phyloP scores from a whole-genome alignment of 2,888 invertebrate genomes.

The Perizoma affinitatum region DNA sequence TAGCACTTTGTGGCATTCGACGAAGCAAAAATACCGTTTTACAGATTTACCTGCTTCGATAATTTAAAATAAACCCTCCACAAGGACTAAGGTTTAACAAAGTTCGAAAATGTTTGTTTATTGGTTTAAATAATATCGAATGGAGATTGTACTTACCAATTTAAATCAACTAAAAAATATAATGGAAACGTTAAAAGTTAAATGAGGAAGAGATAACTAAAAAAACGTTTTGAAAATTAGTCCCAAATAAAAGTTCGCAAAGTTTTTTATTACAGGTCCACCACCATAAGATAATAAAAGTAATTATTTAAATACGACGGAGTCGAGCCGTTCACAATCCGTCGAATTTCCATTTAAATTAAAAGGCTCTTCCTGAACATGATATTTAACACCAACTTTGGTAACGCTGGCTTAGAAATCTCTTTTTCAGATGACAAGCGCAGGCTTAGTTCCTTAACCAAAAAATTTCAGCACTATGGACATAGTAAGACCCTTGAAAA shows the following conservation, averaged over 20 bases:
- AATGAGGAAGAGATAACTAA: slow-evolving; percentile 2
- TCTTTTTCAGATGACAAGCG: slow-evolving; percentile 20
- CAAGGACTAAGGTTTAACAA: too few relatives aligned
- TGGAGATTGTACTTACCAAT: too few relatives aligned
- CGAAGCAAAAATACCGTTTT: too few relatives aligned
- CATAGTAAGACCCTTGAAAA: background rate
- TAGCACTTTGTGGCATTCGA: too few relatives aligned
- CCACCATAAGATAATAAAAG: slow-evolving; percentile 35
- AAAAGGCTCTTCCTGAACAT: slow-evolving; percentile 65
- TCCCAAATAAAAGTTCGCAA: slow-evolving; percentile 27
- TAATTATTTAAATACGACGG: slow-evolving; percentile 55
- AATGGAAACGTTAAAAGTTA: background rate
- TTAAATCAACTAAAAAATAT: background rate
- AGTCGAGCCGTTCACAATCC: slow-evolving; percentile 47
- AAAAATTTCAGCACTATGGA: background rate
- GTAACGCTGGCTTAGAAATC: slow-evolving; percentile 37
- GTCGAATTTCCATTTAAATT: slow-evolving; percentile 75
- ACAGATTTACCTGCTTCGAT: too few relatives aligned
- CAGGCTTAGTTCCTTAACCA: too few relatives aligned
- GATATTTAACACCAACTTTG: slow-evolving; percentile 59
- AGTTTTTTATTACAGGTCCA: slow-evolving; percentile 37
- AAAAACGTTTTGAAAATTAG: slow-evolving; percentile 17
- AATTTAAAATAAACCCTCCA: too few relatives aligned
- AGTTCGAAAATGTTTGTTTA: too few relatives aligned
- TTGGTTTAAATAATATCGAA: too few relatives aligned